Conservation (phyloP, 1,140 invertebrate genomes). For the Branchinecta lindahli region DNA sequence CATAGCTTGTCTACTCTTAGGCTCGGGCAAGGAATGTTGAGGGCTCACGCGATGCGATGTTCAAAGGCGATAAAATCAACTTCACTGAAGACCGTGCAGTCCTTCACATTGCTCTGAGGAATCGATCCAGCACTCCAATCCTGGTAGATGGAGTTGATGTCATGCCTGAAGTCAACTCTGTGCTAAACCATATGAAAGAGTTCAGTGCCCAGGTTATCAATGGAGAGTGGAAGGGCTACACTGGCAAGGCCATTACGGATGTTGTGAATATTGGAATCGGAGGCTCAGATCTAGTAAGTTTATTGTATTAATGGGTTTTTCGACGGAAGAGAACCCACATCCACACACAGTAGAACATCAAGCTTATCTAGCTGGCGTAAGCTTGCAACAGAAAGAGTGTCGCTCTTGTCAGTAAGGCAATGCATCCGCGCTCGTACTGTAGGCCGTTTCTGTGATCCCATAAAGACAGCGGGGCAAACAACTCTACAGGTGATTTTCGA, state of each 20-base stretch:
- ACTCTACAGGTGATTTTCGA: too few species aligned
- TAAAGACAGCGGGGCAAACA: too few species aligned
- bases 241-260: slow-evolving; percentile 88
- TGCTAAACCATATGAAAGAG: slow-evolving; percentile 85
- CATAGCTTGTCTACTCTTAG: slow-evolving; percentile 29
- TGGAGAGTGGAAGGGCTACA: slow-evolving; percentile 70
- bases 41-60: slow-evolving; percentile 79
- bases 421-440: too few species aligned
- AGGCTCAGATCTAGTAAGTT: slow-evolving; percentile 77
- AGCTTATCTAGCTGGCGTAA: too few species aligned
- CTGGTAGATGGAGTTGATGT: slow-evolving; percentile 80
- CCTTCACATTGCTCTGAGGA: slow-evolving; percentile 83
- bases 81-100: slow-evolving; percentile 94
- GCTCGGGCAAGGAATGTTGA: slow-evolving; percentile 69
- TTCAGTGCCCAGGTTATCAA: slow-evolving; percentile 58
- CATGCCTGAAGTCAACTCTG: slow-evolving; percentile 79
- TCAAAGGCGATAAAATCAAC: slow-evolving; percentile 86
- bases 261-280: slow-evolving; percentile 99
- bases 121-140: slow-evolving; percentile 61
- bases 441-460: too few species aligned
- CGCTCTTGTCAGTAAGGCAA: too few species aligned
- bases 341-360: too few species aligned
- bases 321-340: too few species aligned
- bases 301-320: slow-evolving; percentile 11
- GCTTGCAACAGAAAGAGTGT: too few species aligned